These are phyloP conservation scores for Hemicentrotus pulcherrimus DNA, from an alignment of 35 echinoderm and acorn worm genomes.

Conservation along the genomic window DNA sequence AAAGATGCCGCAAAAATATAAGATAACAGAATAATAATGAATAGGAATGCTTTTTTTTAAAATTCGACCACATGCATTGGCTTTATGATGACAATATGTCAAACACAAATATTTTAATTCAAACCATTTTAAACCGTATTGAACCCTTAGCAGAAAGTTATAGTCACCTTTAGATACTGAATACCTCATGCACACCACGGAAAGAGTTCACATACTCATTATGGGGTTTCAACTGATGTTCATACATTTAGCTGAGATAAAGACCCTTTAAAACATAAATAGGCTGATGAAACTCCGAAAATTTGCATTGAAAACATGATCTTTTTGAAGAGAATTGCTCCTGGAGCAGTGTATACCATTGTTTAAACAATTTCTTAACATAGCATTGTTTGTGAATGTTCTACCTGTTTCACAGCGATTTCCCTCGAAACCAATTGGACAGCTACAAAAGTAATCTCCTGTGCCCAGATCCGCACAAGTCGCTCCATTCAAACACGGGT, in stretches of 20 bases:
- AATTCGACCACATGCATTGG: neutral
- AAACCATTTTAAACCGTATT: neutral
- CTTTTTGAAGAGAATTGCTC: too few species aligned
- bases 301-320: too few species aligned
- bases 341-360: too few species aligned
- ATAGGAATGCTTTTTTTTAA: too few species aligned
- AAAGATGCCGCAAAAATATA: too few species aligned
- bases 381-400: neutral
- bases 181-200: neutral
- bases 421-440: conserved; percentile 34
- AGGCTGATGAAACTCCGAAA: too few species aligned
- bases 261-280: too few species aligned
- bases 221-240: neutral
- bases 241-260: too few species aligned
- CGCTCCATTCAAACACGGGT: conserved; percentile 53
- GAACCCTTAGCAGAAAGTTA: neutral
- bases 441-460: conserved; percentile 21
- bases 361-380: too few species aligned
- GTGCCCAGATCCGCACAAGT: conserved; percentile 43
- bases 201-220: neutral
- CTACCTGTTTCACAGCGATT: conserved; percentile 26
- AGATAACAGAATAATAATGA: too few species aligned
- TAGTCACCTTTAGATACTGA: neutral
- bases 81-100: neutral
- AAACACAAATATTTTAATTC: neutral